Base-by-base conservation (phyloP, 2,888 invertebrate species). In the Leptopilina myrica region DNA sequence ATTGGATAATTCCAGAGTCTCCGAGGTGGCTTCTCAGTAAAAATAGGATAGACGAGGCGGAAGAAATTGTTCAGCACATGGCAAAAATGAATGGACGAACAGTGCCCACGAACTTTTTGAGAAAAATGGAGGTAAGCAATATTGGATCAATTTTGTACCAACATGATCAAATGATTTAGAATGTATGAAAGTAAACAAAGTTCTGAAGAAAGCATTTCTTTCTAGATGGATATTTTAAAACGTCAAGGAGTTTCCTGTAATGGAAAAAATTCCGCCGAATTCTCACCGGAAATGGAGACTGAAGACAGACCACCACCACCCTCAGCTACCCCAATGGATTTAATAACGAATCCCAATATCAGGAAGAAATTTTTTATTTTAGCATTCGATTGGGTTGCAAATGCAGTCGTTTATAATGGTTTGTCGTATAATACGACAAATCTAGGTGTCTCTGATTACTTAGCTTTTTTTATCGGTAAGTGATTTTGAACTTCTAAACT, bases 1-100 rank as follows among this genome's bases (percentile, higher is more conserved):
- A 93, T 87, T 95, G 95, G 94, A 92, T 95, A 64, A 93, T 95
- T 83, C 95, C 95, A 9, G 95, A 95, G 88, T 95, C 95, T 69
- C 95, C 95, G 2, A 92, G 95, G 82, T 95, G 95, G 95, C 91
- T 95, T 26, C 93, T 95, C 7, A 94, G 95, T 40, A 93, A 94
- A 85, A 94, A 95, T 40, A 92, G 94, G 66, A 93, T 95, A 84
- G 94, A 94, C 77, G 95, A 95, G 84, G 95, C 95, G 0, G 94
- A 94, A 85, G 93, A 93, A 76, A 94, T 95, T 7, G 92, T 95
- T 5, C 93, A 93, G 81, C 93, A 93, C 82, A 93, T 95, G 86
- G 95, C 95, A 0, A 93, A 91, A 84, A 93, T 93, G 84, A 95
- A 95, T 85, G 94, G 94, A 12, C 93, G 93, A 77, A 91, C 91